Conservation (phyloP, 2,113 vertebrate genomes). For the Xyrauchen texanus region DNA sequence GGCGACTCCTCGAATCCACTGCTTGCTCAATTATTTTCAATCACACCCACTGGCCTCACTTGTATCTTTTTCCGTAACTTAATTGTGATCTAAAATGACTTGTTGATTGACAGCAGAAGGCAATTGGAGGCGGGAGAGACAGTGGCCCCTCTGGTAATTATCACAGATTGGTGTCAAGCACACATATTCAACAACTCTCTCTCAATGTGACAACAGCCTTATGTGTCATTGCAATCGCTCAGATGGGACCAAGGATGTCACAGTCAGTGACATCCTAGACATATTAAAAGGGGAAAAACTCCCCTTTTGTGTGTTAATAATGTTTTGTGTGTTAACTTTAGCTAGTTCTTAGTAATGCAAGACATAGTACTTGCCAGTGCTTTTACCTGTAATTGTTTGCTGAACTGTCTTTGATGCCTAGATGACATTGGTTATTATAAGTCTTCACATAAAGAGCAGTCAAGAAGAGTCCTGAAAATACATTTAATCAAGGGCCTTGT, state of each 20-base stretch:
- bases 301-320: neutral
- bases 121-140: slow-evolving; percentile 67
- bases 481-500: slow-evolving; percentile 50
- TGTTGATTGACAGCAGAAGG: slow-evolving; percentile 78
- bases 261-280: neutral
- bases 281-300: slow-evolving; percentile 5
- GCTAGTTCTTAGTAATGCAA: neutral
- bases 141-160: slow-evolving; percentile 67
- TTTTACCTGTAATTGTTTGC: neutral
- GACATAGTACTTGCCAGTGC: neutral
- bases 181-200: slow-evolving; percentile 58
- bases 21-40: slow-evolving; percentile 80
- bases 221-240: slow-evolving; percentile 21
- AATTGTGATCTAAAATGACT: slow-evolving; percentile 73
- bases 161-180: slow-evolving; percentile 69
- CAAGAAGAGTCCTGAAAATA: neutral
- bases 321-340: neutral
- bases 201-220: slow-evolving; percentile 40
- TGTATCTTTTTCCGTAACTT: slow-evolving; percentile 70
- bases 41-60: slow-evolving; percentile 69
- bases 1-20: slow-evolving; percentile 71
- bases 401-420: slow-evolving; percentile 8
- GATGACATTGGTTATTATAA: slow-evolving; percentile 17
- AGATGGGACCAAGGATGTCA: slow-evolving; percentile 7
- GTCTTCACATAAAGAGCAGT: neutral